A percentile compares a stretch with the other conserved stretches of the same genome.
phyloP scores from a whole-genome alignment of 2,888 invertebrate species.

The Ecliptopera silaceata region DNA sequence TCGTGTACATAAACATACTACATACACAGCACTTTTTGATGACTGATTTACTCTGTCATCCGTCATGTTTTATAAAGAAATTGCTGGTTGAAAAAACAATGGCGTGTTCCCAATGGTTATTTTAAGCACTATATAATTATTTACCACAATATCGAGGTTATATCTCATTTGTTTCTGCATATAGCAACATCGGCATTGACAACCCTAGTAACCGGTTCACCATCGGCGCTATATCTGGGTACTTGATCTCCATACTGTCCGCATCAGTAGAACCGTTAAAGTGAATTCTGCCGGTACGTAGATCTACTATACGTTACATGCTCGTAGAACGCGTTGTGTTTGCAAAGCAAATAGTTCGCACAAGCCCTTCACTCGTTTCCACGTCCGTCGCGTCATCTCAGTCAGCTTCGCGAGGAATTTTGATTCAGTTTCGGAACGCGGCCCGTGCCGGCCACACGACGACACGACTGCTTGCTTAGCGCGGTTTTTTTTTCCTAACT shows the following conservation, averaged over 20 bases:
- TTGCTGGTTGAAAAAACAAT: conserved; percentile 3
- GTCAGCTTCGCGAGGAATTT: conserved; percentile 37
- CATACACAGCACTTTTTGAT: background rate
- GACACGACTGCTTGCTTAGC: conserved; percentile 41
- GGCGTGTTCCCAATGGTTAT: conserved; percentile 1
- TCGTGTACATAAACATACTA: too few relatives aligned
- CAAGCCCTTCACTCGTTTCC: conserved; percentile 19
- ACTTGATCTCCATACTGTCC: conserved; percentile 5
- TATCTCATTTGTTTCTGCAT: conserved; percentile 3
- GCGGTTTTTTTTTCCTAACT: conserved; percentile 35
- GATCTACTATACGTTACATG: background rate
- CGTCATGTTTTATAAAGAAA: background rate
- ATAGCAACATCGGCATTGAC: background rate
- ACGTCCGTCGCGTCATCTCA: conserved; percentile 23
- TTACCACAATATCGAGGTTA: conserved; percentile 3
- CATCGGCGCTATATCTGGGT: background rate
- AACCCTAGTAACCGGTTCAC: conserved; percentile 4
- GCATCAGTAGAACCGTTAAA: background rate
- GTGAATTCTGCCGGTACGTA: background rate
- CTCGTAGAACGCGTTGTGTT: conserved; percentile 3
- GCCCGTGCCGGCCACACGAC: conserved; percentile 53
- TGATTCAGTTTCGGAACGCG: conserved; percentile 62
- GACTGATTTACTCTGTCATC: conserved; percentile 7
- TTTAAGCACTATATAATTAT: background rate
- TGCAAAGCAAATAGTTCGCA: conserved; percentile 8